phyloP scores from a whole-genome alignment of 1,140 invertebrate species.

The Papilio polyxenes region DNA sequence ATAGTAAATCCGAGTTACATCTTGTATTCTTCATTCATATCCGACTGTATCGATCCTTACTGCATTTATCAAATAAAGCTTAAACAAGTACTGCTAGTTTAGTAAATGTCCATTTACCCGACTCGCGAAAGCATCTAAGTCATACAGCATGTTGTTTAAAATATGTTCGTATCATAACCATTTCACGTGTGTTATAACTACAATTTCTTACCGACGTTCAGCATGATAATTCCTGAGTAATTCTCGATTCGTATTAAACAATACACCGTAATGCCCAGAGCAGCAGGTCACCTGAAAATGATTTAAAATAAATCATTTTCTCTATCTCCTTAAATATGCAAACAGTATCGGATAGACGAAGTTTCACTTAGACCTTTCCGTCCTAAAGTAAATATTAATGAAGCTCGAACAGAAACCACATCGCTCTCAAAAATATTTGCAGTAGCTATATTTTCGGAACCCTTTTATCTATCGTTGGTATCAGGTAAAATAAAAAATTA shows the following conservation, averaged over 20 bases:
- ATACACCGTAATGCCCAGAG: constrained; percentile 87
- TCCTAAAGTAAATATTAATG: constrained; percentile 10
- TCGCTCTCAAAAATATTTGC: constrained; percentile 5
- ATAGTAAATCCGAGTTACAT: too few relatives aligned
- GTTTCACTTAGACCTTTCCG: constrained; percentile 20
- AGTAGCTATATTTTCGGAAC: background rate
- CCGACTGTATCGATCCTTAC: too few relatives aligned
- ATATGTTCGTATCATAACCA: too few relatives aligned
- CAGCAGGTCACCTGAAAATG: constrained; percentile 83
- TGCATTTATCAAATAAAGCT: too few relatives aligned
- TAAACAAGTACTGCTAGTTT: too few relatives aligned
- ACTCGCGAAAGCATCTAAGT: too few relatives aligned
- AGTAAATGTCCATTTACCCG: too few relatives aligned
- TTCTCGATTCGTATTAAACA: constrained; percentile 91
- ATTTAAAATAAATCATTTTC: constrained; percentile 28
- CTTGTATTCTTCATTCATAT: too few relatives aligned
- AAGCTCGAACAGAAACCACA: constrained; percentile 3
- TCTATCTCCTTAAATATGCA: constrained; percentile 6
- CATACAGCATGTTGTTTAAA: too few relatives aligned
- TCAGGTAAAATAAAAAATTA: background rate
- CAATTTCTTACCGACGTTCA: constrained; percentile 83
- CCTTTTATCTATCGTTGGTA: constrained; percentile 7
- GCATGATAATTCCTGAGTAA: constrained; percentile 91
- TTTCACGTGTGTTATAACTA: background rate
- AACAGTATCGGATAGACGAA: constrained; percentile 9